Evolutionary conservation across 37 sponge, comb jelly and placozoan species (phyloP), one percentile per base, ranked within the genome.

Genomic region (Diacarnus erythraeanus): DNA sequence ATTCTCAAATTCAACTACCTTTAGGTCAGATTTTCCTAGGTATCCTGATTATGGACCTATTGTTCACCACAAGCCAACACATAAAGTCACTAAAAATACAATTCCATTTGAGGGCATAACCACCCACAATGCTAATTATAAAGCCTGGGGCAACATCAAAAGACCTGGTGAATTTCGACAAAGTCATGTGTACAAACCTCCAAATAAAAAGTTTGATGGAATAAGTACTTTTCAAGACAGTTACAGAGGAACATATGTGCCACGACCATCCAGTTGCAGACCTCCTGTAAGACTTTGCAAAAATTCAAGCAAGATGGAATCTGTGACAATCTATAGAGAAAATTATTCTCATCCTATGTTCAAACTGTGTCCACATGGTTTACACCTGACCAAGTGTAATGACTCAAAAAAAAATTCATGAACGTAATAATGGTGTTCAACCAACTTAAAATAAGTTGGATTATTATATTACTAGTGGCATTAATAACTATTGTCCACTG

Each of bases 181-280:
- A 9, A 84, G 38, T 4, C 72, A 70, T 22, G 64, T 60, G 42
- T 91, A 91, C 44, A 68, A 74, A 37, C 79, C 93, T 26, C 85
- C 90, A 8, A 57, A 71, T 40, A 81, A 88, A 29, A 88, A 71
- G 39, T 92, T 92, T 72, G 78, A 75, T 71, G 93, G 69, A 9
- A 23, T 76, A 3, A 84, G 90, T 3, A 92, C 93, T 26, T 77
- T 64, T 37, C 31, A 40, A 75, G 74, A 67, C 4, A 66, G 77
- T 38, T 92, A 86, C 69, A 60, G 56, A 47, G 93, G 93, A 4
- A 33, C 41, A 23, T 80, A 34, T 66, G 86, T 44, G 6, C 82
- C 82, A 1, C 77, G 81, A 35, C 74, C 90, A 42, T 38, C 60
- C 8, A 61, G 57, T 33, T 41, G 63, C 21, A 92, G 84, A 23